Evolutionary conservation across 2,113 vertebrate genomes (phyloP).

Genomic region (Bungarus multicinctus): DNA sequence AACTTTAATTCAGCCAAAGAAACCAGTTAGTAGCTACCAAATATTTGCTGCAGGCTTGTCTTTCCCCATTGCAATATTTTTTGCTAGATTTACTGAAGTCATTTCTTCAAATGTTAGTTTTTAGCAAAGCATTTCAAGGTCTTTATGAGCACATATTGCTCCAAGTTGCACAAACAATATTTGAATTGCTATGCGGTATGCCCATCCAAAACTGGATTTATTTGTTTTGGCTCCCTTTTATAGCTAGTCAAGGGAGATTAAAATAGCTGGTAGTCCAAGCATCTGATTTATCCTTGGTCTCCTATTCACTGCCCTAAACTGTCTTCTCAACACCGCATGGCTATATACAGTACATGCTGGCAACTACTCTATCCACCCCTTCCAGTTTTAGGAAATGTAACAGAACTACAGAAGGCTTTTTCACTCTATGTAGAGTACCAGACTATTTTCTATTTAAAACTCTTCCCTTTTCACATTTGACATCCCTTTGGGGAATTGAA

Average conservation of each 20-base stretch:
- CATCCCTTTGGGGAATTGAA: conserved; percentile 59
- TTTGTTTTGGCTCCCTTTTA: conserved; percentile 34
- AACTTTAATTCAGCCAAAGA: conserved; percentile 13
- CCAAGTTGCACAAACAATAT: conserved; percentile 47
- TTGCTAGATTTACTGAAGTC: conserved; percentile 40
- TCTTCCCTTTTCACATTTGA: conserved; percentile 53
- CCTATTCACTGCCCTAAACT: conserved; percentile 25
- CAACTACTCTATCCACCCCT: conserved; percentile 51
- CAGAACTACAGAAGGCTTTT: neutral
- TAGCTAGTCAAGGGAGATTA: conserved; percentile 23
- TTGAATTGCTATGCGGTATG: conserved; percentile 34
- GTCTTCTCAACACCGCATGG: conserved; percentile 43
- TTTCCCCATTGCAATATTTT: conserved; percentile 44
- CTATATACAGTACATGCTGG: conserved; percentile 57
- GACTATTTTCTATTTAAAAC: conserved; percentile 63
- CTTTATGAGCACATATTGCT: conserved; percentile 43
- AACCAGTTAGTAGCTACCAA: conserved; percentile 6
- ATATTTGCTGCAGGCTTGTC: conserved; percentile 4
- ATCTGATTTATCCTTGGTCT: conserved; percentile 41
- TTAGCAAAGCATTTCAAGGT: conserved; percentile 45
- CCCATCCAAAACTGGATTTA: conserved; percentile 24
- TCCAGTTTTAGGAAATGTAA: neutral
- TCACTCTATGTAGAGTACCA: conserved; percentile 50
- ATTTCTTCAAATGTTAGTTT: conserved; percentile 47
- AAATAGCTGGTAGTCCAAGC: conserved; percentile 36